A percentile compares a stretch with the other conserved stretches of the same genome.
phyloP scores from a whole-genome alignment of 2,113 vertebrate species.

The Irena cyanogastra region DNA sequence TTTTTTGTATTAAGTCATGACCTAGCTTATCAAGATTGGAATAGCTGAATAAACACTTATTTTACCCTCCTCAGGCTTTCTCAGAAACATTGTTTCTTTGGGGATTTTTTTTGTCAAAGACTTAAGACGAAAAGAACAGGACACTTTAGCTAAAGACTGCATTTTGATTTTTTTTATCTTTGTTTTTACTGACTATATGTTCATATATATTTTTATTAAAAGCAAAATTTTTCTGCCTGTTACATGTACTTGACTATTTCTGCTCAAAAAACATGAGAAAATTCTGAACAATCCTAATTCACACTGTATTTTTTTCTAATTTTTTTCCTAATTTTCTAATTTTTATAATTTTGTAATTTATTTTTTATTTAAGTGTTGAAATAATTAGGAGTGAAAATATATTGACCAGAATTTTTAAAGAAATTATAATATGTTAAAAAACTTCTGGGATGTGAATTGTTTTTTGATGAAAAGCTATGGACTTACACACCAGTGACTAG shows the following conservation, averaged over 20 bases:
- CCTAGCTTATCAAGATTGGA: background rate
- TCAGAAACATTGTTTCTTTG: background rate
- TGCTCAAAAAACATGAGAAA: background rate
- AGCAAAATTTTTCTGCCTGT: background rate
- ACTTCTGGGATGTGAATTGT: background rate
- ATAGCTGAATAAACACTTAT: background rate
- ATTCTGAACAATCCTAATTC: background rate
- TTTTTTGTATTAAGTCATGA: background rate
- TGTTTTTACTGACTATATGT: background rate
- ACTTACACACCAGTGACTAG: background rate
- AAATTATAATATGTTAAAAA: background rate
- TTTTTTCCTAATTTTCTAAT: background rate
- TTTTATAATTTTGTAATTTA: background rate
- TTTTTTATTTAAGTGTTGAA: background rate
- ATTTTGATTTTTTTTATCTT: background rate
- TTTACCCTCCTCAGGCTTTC: background rate
- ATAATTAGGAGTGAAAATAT: background rate
- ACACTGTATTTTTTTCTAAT: background rate
- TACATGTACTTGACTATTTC: background rate
- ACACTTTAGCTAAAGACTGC: background rate
- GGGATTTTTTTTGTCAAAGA: background rate
- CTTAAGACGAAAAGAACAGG: background rate
- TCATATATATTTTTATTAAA: background rate
- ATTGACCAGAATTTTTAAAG: rapidly evolving
- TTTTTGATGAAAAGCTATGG: background rate